Base-by-base conservation (phyloP, 2,113 vertebrate genomes). In the Regulus satrapa region DNA sequence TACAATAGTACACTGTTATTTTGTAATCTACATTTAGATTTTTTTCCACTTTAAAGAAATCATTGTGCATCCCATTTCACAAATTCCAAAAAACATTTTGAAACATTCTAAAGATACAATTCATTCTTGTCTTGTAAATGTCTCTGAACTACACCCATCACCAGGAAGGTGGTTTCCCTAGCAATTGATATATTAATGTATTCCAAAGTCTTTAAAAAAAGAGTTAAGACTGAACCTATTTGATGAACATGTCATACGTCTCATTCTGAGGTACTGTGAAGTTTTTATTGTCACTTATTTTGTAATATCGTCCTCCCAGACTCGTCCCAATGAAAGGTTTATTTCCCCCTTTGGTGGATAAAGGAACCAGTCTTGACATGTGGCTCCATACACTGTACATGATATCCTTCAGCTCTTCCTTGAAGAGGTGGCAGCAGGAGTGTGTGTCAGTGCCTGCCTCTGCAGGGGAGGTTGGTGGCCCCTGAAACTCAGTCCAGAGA, bases 1-100 rank as follows among this genome's bases (percentile, higher is more conserved):
- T 87, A 54, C 32, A 87, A 83, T 31, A 81, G 48, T 2, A 3
- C 64, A 51, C 49, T 84, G 43, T 16, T 52, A 38, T 31, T 66
- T 89, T 81, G 48, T 61, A 72, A 84, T 78, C 48, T 75, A 68
- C 61, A 61, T 75, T 89, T 78, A 89, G 52, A 45, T 52, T 63
- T 91, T 86, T 92, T 88, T 74, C 72, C 78, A 52, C 43, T 66
- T 63, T 48, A 78, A 94, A 18, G 55, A 81, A 89, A 73, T 85
- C 28, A 15, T 36, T 67, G 10, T 25, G 16, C 68, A 71, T 62
- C 45, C 34, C 4, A 0, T 86, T 94, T 88, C n/a, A 67, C 32
- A 79, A 95, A 94, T 48, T 31, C 51, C 62, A 85, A 76, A 63
- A 92, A 76, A 85, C 10, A 63, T 95, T 82, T 92, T 87, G 31